Percentiles rank a stretch among this genome's conserved stretches.
These are phyloP conservation scores for Brachionus plicatilis DNA, from an alignment of 1,140 invertebrate genomes.

Conservation along the genomic window DNA sequence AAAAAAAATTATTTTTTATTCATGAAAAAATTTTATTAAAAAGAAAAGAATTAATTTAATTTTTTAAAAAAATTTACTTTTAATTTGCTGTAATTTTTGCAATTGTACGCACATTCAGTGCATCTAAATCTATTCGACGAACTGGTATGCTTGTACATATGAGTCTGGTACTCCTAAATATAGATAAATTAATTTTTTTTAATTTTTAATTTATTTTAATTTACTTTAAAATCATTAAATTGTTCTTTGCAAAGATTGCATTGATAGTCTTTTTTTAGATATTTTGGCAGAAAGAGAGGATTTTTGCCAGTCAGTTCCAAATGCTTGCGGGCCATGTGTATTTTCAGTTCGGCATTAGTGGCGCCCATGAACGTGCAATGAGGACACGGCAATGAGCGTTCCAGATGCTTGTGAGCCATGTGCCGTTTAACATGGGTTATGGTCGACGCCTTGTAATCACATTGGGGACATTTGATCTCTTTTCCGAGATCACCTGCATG, in stretches of 20 bases:
- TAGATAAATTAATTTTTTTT: background rate
- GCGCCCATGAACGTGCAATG: slow-evolving; percentile 38
- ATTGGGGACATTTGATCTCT: slow-evolving; percentile 23
- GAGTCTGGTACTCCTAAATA: slow-evolving; percentile 28
- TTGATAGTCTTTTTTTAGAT: slow-evolving; percentile 37
- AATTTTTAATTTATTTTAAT: background rate
- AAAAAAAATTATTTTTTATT: background rate
- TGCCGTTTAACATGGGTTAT: slow-evolving; percentile 39
- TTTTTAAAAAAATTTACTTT: background rate
- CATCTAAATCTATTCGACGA: slow-evolving; percentile 30
- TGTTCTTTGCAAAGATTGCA: slow-evolving; percentile 25
- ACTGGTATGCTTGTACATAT: slow-evolving; percentile 37
- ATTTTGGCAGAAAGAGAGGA: slow-evolving; percentile 20
- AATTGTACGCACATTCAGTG: slow-evolving; percentile 33
- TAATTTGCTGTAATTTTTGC: slow-evolving; percentile 39
- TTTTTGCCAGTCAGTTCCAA: slow-evolving; percentile 27
- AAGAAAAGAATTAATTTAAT: background rate
- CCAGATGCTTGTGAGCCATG: slow-evolving; percentile 40
- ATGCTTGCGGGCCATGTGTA: slow-evolving; percentile 40
- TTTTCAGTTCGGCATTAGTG: slow-evolving; percentile 39
- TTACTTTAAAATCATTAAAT: slow-evolving; percentile 34
- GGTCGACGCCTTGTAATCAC: slow-evolving; percentile 31
- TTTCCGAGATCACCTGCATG: background rate
- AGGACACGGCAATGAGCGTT: slow-evolving; percentile 40
- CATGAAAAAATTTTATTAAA: background rate